Evolutionary conservation across 2,888 invertebrate species (phyloP), one percentile per base, ranked within the genome.

Genomic region (Amphipyra tragopoginis): DNA sequence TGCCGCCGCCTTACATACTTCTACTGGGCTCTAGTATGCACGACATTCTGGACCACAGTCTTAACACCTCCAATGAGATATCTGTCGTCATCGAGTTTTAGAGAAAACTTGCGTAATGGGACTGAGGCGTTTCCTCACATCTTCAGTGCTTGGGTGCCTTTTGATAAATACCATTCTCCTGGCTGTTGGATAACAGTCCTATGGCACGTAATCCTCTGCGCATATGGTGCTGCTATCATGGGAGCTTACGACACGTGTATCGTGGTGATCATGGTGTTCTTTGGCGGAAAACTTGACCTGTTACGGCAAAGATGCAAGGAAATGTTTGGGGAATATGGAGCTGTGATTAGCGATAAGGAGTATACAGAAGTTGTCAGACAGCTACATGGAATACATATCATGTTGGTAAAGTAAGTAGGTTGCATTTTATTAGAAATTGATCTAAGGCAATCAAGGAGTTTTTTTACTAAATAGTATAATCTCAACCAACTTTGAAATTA

Each of bases 101-200:
- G 90, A 38, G 86, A 89, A 66, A 82, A 82, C 11, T 50, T 90
- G 21, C 79, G 56, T 0, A 90, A 90, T 69, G 93, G 90, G 5
- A 86, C 86, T 0, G 90, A 90, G 68, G 36, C 67, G 0, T 93
- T 93, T 74, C 91, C 91, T 0, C 93, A 93, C 47, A 91, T 94
- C 21, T 91, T 91, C 40, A 93, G 91, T 59, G 88, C 93, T 13
- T 94, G 93, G 93, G 83, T 90, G 82, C 93, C 93, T 1, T 85
- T 91, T 70, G 88, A 93, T 62, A 93, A 93, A 56, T 82, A 91
- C 54, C 78, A 83, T 36, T 83, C 81, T 8, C 92, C 93, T 8
- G 92, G 92, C 6, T 81, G 79, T 45, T 93, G 91, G 91, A 78
- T 92, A 1, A 91, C 90, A 2, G 82, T 92, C 6, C 14, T 83